A percentile compares a stretch with the other conserved stretches of the same genome.
These are phyloP conservation scores for Chromis chromis DNA, from an alignment of 2,797 vertebrate genomes.

Conservation along the genomic window DNA sequence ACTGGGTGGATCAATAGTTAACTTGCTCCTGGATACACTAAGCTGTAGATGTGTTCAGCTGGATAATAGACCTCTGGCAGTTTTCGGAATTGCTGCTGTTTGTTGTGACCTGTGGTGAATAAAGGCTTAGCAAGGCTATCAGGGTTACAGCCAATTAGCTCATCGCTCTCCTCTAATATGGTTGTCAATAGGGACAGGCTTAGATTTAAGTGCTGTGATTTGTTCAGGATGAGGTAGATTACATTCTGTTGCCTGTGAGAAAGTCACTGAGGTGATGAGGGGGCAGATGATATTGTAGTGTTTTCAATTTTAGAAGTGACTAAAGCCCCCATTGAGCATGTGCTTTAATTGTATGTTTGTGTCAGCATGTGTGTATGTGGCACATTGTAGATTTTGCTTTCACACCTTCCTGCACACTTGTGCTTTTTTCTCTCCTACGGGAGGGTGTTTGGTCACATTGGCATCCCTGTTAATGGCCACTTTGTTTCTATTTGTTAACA, in stretches of 20 bases:
- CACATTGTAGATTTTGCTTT: conserved; percentile 34
- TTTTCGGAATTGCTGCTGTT: conserved; percentile 50
- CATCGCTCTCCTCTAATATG: conserved; percentile 63
- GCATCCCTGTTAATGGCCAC: conserved; percentile 23
- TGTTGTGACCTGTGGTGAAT: conserved; percentile 54
- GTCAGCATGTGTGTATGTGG: neutral
- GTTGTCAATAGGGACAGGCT: conserved; percentile 52
- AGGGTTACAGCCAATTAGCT: conserved; percentile 64
- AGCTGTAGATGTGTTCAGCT: conserved; percentile 53
- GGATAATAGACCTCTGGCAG: conserved; percentile 58
- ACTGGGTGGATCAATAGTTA: conserved; percentile 74
- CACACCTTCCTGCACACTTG: conserved; percentile 43
- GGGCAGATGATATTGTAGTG: neutral
- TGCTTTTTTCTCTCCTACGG: conserved; percentile 2
- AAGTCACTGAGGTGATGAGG: neutral
- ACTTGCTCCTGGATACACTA: conserved; percentile 64
- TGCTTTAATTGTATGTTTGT: neutral
- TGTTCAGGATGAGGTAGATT: conserved; percentile 51
- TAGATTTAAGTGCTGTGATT: conserved; percentile 53
- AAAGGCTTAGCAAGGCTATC: conserved; percentile 46
- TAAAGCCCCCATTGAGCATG: neutral
- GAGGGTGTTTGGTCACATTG: conserved; percentile 11
- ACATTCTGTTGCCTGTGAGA: conserved; percentile 13
- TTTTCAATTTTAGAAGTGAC: conserved; percentile 24
- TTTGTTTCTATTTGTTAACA: conserved; percentile 49